These are phyloP conservation scores for Ctenodactylus gundi DNA, from an alignment of 2,113 vertebrate genomes.

Conservation along the genomic window DNA sequence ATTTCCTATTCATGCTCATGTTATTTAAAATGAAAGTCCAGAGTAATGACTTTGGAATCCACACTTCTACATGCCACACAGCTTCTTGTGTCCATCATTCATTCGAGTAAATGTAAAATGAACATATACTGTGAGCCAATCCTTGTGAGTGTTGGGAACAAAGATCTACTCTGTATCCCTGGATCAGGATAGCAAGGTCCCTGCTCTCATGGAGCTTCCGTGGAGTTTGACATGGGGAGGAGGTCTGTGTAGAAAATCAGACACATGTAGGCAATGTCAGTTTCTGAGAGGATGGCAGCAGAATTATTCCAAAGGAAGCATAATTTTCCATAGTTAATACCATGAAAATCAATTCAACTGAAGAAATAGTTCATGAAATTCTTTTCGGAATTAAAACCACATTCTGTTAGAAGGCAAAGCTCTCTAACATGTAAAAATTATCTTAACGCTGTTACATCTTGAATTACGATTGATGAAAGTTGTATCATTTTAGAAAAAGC, in stretches of 20 bases:
- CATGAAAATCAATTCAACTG: constrained; percentile 76
- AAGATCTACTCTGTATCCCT: neutral
- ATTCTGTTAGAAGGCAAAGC: constrained; percentile 72
- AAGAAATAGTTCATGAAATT: constrained; percentile 66
- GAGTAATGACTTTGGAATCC: neutral
- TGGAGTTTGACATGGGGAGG: neutral
- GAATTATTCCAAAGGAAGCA: constrained; percentile 59
- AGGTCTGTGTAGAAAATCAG: neutral
- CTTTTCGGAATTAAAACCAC: constrained; percentile 76
- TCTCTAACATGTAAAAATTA: constrained; percentile 70
- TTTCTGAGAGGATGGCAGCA: neutral
- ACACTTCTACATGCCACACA: neutral
- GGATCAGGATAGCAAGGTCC: neutral
- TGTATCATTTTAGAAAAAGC: constrained; percentile 35
- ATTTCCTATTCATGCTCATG: neutral
- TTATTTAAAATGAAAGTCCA: neutral
- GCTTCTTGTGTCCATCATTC: neutral
- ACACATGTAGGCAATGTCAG: neutral
- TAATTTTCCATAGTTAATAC: constrained; percentile 71
- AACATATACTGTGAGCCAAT: neutral
- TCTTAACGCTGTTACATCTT: constrained; percentile 60
- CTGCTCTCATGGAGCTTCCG: neutral
- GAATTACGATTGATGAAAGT: constrained; percentile 49
- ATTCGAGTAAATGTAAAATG: neutral
- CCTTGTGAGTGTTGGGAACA: neutral